Base-by-base conservation (phyloP, 2,113 vertebrate genomes). In the Phalacrocorax pelagicus region DNA sequence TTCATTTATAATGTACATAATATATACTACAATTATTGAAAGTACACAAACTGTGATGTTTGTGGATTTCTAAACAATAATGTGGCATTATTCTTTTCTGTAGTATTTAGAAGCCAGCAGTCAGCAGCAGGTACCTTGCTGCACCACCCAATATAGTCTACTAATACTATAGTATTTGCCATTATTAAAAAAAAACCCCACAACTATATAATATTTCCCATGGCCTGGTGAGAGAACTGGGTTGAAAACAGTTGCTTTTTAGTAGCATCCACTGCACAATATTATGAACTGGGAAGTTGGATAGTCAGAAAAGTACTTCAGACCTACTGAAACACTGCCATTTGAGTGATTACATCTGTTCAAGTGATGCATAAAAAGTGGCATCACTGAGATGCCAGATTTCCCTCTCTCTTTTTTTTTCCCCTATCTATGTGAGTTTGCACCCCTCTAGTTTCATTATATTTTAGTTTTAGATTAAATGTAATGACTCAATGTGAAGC, bases 321-420 rank as follows among this genome's bases (percentile, higher is more conserved):
- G 59, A 90, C 88, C 92, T 73, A 94, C 75, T 90, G 93, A 96
- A 97, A 92, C 90, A 92, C 82, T 92, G 93, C 36, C 82, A 95
- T 97, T 97, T 95, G 96, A 93, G 96, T 95, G 96, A 97, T 96
- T 96, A 96, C 96, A 97, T 94, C 82, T 95, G 92, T 38, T 86
- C 67, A 70, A 77, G 42, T 55, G 82, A 80, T 55, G 54, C 59
- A 88, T 54, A 75, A 83, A 79, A 92, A 16, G 4, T 21, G 57
- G 19, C 81, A 65, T 54, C 2, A 6, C 42, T 77, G 40, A 73
- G 59, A 66, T 62, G 62, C 47, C 81, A 80, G 49, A 55, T 83
- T 88, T 90, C 36, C 12, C 46, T 12, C 26, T 19, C 8, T 47
- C 5, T 24, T 27, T 18, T 12, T 11, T 26, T 10, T 11, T 18